These are phyloP conservation scores for Vultur gryphus DNA, from an alignment of 2,797 vertebrate species.

Conservation along the genomic window DNA sequence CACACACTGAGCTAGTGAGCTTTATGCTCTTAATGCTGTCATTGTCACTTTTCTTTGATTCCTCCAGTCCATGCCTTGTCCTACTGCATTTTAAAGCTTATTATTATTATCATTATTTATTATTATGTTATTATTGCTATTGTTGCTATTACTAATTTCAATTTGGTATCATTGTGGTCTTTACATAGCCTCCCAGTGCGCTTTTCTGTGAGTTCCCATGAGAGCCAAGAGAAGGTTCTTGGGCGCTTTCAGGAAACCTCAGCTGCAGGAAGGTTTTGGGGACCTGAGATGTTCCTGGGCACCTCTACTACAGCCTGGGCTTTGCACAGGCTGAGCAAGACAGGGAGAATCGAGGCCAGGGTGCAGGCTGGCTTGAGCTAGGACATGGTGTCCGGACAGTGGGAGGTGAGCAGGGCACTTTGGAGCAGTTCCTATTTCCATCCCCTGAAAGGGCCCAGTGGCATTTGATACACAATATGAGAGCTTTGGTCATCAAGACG, in stretches of 20 bases:
- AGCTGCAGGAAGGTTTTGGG: not conserved
- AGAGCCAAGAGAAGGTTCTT: not conserved
- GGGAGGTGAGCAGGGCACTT: not conserved
- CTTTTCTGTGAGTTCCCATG: not conserved
- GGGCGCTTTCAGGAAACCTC: not conserved
- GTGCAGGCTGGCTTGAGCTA: not conserved
- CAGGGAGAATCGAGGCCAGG: accelerated
- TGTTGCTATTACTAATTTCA: not conserved
- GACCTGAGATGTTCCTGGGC: not conserved
- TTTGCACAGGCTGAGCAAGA: not conserved
- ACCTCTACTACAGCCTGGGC: not conserved
- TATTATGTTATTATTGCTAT: not conserved
- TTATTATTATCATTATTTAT: not conserved
- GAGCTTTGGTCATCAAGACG: not conserved
- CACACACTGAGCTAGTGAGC: not conserved
- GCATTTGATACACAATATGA: not conserved
- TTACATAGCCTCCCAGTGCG: accelerated
- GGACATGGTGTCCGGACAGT: not conserved
- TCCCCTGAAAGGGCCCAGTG: not conserved
- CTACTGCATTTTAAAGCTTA: not conserved
- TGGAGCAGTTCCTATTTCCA: not conserved
- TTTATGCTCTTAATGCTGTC: not conserved
- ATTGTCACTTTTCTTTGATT: not conserved
- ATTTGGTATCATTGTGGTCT: not conserved
- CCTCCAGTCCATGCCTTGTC: not conserved